Percentiles rank a stretch among this genome's conserved stretches.
Conservation (phyloP, 2,797 vertebrate genomes). For the Gambusia yucatana region DNA sequence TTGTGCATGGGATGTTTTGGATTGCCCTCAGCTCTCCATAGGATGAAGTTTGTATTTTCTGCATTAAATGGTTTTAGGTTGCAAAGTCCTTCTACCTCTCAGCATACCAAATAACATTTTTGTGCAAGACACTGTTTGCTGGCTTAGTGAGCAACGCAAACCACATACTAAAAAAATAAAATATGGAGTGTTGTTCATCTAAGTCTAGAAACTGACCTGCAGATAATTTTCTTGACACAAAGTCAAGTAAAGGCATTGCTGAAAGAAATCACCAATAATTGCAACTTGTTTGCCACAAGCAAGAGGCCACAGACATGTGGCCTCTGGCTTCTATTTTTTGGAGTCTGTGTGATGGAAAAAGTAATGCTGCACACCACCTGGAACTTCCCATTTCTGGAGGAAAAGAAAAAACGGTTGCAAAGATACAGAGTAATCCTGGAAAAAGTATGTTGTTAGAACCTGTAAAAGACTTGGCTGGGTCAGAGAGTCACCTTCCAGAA, state of each 20-base stretch:
- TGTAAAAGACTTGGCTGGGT: not conserved
- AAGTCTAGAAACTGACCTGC: not conserved
- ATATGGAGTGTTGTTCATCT: not conserved
- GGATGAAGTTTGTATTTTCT: not conserved
- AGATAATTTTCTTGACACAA: not conserved
- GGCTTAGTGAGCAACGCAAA: not conserved
- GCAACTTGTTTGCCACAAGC: conserved; percentile 1
- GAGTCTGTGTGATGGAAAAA: not conserved
- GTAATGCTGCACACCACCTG: not conserved
- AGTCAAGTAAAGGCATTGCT: not conserved
- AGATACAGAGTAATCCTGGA: not conserved
- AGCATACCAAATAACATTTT: not conserved
- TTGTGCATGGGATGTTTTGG: conserved; percentile 23
- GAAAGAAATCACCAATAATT: not conserved
- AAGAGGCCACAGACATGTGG: not conserved
- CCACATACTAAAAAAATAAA: no score
- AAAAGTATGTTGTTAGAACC: not conserved
- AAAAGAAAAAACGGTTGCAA: not conserved
- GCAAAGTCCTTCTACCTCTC: not conserved
- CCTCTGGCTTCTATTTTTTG: not conserved
- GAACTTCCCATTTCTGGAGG: not conserved
- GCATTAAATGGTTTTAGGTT: not conserved
- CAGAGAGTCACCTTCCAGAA: not conserved
- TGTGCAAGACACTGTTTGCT: not conserved
- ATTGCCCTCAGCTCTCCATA: conserved; percentile 6